Evolutionary conservation across 2,888 invertebrate species (phyloP), one percentile per base, ranked within the genome.

Genomic region (Drosophila meridionalis): DNA sequence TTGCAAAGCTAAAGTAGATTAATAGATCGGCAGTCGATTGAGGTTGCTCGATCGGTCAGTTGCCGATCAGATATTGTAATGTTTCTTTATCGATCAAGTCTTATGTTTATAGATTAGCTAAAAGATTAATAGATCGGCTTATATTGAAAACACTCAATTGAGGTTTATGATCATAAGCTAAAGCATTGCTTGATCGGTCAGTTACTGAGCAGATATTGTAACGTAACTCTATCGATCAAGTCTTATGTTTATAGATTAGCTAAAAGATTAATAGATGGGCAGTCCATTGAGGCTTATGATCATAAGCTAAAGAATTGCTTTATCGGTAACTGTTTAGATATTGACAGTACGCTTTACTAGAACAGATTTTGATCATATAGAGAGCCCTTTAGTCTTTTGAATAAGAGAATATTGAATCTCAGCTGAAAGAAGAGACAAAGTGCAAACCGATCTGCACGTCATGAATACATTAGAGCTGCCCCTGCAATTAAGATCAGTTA

Each of bases 401-500:
- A 42, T 42, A n/a, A 42, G n/a, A 20, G 9, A 12, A 26, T 28
- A 8, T 43, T 42, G 9, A 2, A 28, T 45, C 45, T 12, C 26
- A 26, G 26, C 30, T 50, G n/a, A 30, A n/a, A 32, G n/a, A n/a
- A 32, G 48, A n/a, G 0, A 8, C 50, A n/a, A 20, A 52, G 32
- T 34, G 0, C 32, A 32, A 9, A 8, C 2, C n/a, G n/a, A 50
- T 30, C 30, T 11, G 52, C 34, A 34, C 20, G 34, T 34, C 52
- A 52, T 52, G 52, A 20, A 52, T 34, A 52, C 3, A 34, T 52
- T 52, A 52, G 5, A 34, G 7, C 34, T 12, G 34, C 11, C 11
- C 11, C 34, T 34, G 52, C 52, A 52, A 52, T 52, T 52, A 34
- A 20, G 34, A 34, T 52, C 52, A 12, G 34, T 34, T 52, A 20